phyloP scores from a whole-genome alignment of 2,113 vertebrate species.

The Chaetorhynchus papuensis region DNA sequence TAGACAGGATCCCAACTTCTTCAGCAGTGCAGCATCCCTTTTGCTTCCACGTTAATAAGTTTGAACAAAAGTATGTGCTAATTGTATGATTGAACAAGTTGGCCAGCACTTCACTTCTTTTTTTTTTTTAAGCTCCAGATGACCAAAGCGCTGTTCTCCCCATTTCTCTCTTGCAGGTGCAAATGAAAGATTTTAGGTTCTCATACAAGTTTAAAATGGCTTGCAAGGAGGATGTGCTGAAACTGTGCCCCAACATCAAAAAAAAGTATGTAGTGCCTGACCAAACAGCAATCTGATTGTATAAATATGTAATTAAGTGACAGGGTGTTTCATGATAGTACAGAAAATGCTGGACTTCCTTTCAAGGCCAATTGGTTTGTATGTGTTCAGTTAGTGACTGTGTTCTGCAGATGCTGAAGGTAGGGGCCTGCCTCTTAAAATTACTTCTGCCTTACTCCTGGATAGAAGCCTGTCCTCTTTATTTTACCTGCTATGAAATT shows the following conservation, averaged over 20 bases:
- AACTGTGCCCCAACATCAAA: slow-evolving; percentile 95
- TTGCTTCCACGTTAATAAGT: not conserved
- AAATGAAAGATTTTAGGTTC: slow-evolving; percentile 97
- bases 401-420: not conserved
- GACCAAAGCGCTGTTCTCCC: not conserved
- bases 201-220: slow-evolving; percentile 99
- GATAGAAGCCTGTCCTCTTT: not conserved
- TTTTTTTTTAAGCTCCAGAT: not conserved
- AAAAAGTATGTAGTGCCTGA: slow-evolving; percentile 84
- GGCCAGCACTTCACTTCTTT: not conserved
- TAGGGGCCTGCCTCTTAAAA: not conserved
- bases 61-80: not conserved
- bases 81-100: not conserved
- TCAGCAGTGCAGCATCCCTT: not conserved
- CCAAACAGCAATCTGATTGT: not conserved
- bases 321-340: not conserved
- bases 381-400: not conserved
- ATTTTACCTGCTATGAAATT: not conserved
- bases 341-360: not conserved
- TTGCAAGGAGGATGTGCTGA: slow-evolving; percentile 96
- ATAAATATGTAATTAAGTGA: not conserved
- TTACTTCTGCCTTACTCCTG: not conserved
- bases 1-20: not conserved
- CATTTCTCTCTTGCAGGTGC: slow-evolving; percentile 74
- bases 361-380: not conserved